Conservation (phyloP, 1,140 invertebrate species). For the Agrypnia vestita region DNA sequence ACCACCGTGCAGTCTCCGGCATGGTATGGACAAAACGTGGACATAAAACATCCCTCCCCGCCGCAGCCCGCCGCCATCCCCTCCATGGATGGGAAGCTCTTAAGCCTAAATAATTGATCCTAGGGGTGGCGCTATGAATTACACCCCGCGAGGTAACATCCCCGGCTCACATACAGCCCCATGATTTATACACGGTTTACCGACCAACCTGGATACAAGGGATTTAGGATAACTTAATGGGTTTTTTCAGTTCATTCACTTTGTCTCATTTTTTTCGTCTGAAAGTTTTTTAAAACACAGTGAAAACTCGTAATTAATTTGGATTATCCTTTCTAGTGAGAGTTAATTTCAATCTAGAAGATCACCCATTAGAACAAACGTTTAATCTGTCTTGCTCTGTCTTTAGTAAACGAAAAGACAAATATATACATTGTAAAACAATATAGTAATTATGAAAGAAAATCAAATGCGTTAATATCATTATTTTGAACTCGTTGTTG, state of each 20-base stretch:
- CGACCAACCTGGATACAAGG: conserved; percentile 14
- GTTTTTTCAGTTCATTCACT: conserved; percentile 28
- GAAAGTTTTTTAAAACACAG: no score
- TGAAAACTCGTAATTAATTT: no score
- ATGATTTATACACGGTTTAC: conserved; percentile 49
- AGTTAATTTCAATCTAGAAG: no score
- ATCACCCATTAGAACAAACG: no score
- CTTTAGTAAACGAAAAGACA: no score
- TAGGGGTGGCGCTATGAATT: conserved; percentile 49
- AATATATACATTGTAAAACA: no score
- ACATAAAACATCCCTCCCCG: conserved; percentile 22
- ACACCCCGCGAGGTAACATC: conserved; percentile 38
- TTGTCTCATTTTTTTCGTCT: neutral
- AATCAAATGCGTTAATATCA: no score
- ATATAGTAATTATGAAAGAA: no score
- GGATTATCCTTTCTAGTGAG: no score
- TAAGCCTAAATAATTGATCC: conserved; percentile 55
- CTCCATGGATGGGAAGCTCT: conserved; percentile 31
- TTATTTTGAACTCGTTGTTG: no score
- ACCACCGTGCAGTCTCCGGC: neutral
- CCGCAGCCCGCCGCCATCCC: neutral
- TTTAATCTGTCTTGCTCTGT: no score
- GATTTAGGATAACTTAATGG: conserved; percentile 27
- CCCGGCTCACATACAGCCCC: conserved; percentile 22
- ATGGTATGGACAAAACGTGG: conserved; percentile 1